Evolutionary conservation across 2,113 vertebrate genomes (phyloP).

Genomic region (Brienomyrus longianalis): DNA sequence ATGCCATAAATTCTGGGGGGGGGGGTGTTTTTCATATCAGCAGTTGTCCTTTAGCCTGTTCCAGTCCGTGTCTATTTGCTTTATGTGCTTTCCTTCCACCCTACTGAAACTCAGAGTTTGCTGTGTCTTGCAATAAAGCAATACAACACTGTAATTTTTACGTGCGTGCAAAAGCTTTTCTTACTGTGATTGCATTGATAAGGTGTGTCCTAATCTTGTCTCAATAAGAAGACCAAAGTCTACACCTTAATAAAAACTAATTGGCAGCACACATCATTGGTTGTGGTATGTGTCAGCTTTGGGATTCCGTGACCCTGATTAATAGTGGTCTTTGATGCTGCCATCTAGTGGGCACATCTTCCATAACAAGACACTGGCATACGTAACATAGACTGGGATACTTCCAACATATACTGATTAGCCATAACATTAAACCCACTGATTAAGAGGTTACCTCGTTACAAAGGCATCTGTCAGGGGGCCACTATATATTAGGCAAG

Average conservation of each 20-base stretch:
- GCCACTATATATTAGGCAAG: neutral
- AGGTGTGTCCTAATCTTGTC: constrained; percentile 5
- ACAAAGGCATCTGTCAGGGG: neutral
- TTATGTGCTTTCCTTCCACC: neutral
- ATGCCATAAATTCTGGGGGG: neutral
- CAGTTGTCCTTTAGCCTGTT: neutral
- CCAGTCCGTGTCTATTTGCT: neutral
- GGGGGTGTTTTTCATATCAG: neutral
- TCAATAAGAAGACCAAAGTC: constrained; percentile 14
- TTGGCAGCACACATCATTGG: neutral
- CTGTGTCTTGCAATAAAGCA: constrained; percentile 5
- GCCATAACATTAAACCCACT: neutral
- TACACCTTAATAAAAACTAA: neutral
- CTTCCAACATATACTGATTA: neutral
- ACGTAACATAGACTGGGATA: neutral
- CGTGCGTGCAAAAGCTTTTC: neutral
- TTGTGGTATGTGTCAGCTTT: neutral
- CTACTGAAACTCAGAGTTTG: neutral
- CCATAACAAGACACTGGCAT: neutral
- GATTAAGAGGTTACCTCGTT: neutral
- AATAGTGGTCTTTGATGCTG: neutral
- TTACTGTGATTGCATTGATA: neutral
- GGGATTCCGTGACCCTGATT: neutral
- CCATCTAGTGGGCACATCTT: neutral
- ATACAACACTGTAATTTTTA: neutral